A percentile compares a stretch with the other conserved stretches of the same genome.
Conservation (phyloP, 2,888 invertebrate species). For the Zelleria hepariella region DNA sequence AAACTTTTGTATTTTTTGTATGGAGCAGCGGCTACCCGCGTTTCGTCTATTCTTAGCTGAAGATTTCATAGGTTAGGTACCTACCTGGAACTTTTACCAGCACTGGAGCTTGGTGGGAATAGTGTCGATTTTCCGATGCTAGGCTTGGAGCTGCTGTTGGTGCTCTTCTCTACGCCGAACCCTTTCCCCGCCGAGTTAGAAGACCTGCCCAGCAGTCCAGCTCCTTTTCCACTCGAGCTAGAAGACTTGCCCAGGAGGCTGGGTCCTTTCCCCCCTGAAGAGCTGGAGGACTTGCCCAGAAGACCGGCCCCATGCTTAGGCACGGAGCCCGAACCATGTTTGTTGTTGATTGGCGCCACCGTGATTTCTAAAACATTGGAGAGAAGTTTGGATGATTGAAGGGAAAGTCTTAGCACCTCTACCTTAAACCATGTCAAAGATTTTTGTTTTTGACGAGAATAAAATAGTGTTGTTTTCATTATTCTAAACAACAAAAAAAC, state of each 20-base stretch:
- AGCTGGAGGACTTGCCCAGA: slow-evolving; percentile 6
- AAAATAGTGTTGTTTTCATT: no score
- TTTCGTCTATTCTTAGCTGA: no score
- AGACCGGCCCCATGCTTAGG: slow-evolving; percentile 37
- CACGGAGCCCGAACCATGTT: slow-evolving; percentile 30
- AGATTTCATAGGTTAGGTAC: no score
- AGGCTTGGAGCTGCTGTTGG: background rate
- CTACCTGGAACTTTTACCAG: background rate
- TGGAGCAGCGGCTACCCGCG: no score
- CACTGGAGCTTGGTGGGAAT: background rate
- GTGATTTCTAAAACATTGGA: slow-evolving; percentile 4
- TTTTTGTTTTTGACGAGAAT: no score
- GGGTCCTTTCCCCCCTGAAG: slow-evolving; percentile 12
- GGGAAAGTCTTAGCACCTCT: no score
- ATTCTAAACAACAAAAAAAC: no score
- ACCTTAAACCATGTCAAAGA: no score
- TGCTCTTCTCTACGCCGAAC: background rate
- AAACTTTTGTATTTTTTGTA: no score
- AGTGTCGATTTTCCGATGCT: background rate
- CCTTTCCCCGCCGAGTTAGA: background rate
- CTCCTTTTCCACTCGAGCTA: background rate
- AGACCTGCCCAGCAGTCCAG: background rate
- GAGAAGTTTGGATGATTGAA: no score
- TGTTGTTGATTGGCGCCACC: slow-evolving; percentile 45
- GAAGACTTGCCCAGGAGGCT: slow-evolving; percentile 1